Base-by-base conservation (phyloP, 2,113 vertebrate genomes). In the Cyanocitta stelleri region DNA sequence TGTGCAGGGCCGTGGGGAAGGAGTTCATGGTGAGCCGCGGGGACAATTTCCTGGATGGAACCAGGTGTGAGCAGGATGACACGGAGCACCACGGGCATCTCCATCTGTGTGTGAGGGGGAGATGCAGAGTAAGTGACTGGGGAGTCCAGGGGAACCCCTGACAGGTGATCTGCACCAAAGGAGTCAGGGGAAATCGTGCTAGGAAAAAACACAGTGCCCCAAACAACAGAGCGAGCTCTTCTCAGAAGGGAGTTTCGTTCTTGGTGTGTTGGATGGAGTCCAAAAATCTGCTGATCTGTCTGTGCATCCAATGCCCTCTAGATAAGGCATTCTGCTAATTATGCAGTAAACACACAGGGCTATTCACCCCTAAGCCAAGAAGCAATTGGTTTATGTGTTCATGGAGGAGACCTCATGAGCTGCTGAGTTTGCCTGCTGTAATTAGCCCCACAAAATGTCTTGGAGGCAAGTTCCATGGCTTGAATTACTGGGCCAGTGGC, bases 31-130 rank as follows among this genome's bases (percentile, higher is more conserved):
- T 99, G 80, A 98, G 98, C 69, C 99, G 99, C 0, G 99, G 98
- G 37, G 97, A 98, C 73, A 96, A 95, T 48, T 99, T 99, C 97
- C 81, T 96, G 29, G 99, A 99, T 24, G 99, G 99, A n/a, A 99
- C 99, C 14, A 98, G 99, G 16, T 99, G 99, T 92, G 98, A 99
- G 97, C 96, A 96, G 3, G 95, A 96, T 17, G 58, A 49, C 27
- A 63, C 79, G 0, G 88, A 61, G n/a, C 85, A 73, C 24, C 95
- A 90, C 0, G 97, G 98, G 30, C 44, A 97, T 15, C 96, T 98
- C 37, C 95, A 93, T 48, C 97, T 98, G 37, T 99, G 99, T 24
- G 95, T 99, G 8, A 96, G 78, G 41, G 99, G 99, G 61, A 97
- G 85, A 88, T 99, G 99, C 96, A 98, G 98, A 98, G 99, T 99